Percentiles rank a stretch among this genome's conserved stretches.
Evolutionary conservation across 1,140 invertebrate species (phyloP).

Genomic region (Drosophila lacertosa): DNA sequence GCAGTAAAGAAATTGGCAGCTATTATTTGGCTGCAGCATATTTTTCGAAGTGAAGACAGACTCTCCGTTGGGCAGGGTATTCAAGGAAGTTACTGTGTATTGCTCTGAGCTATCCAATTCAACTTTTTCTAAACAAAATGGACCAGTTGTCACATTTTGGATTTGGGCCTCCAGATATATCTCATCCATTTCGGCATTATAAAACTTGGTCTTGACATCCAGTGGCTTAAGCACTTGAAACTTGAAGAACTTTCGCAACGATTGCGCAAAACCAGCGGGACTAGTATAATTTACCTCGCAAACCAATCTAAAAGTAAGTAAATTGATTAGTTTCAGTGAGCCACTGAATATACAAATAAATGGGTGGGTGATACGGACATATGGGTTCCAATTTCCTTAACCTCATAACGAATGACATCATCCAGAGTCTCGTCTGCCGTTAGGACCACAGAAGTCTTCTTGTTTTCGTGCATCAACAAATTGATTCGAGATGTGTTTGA

Average conservation of each 20-base stretch:
- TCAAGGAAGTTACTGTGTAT: slow-evolving; percentile 90
- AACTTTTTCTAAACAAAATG: slow-evolving; percentile 75
- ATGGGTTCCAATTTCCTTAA: slow-evolving; percentile 98
- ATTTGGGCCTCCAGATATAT: slow-evolving; percentile 97
- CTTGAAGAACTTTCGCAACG: slow-evolving; percentile 98
- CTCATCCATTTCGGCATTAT: slow-evolving; percentile 98
- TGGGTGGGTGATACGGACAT: slow-evolving; percentile 88
- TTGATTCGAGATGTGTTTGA: slow-evolving; percentile 94
- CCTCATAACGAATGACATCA: slow-evolving; percentile 98
- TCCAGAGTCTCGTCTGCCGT: slow-evolving; percentile 94
- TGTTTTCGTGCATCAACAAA: slow-evolving; percentile 87
- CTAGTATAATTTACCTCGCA: slow-evolving; percentile 97
- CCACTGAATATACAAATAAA: no score
- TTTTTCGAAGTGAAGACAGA: slow-evolving; percentile 95
- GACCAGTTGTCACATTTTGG: slow-evolving; percentile 76
- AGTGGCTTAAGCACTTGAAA: slow-evolving; percentile 99
- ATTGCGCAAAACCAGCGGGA: slow-evolving; percentile 88
- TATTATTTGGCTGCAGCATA: slow-evolving; percentile 90
- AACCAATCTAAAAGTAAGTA: slow-evolving; percentile 88
- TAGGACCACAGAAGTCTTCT: slow-evolving; percentile 88
- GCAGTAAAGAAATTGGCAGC: slow-evolving; percentile 97
- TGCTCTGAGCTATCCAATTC: slow-evolving; percentile 94
- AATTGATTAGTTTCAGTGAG: no score
- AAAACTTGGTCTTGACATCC: slow-evolving; percentile 99
- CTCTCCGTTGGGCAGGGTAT: slow-evolving; percentile 86